These are phyloP conservation scores for Bombus waltoni DNA, from an alignment of 1,140 invertebrate species.

Conservation along the genomic window DNA sequence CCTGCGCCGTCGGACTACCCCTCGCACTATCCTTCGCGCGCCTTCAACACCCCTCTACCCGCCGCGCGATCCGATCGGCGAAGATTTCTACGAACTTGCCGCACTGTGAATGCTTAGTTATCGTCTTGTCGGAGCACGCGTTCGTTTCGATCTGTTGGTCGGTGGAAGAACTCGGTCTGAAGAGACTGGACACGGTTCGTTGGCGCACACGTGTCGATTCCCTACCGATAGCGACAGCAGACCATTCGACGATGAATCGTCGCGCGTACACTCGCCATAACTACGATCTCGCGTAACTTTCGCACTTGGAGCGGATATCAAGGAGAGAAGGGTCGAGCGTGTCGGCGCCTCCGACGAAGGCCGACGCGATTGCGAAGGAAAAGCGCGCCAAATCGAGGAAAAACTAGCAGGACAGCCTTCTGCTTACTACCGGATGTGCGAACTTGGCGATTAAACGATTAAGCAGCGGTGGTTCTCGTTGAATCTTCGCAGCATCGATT, in stretches of 20 bases:
- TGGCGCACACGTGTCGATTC: slow-evolving; percentile 43
- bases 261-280: not conserved
- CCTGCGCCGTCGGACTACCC: slow-evolving; percentile 38
- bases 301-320: not conserved
- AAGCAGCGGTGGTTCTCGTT: not conserved
- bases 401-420: not conserved
- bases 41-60: slow-evolving; percentile 24
- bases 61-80: not conserved
- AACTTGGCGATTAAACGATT: not conserved
- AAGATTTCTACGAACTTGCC: not conserved
- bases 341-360: too few species aligned
- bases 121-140: not conserved
- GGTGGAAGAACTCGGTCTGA: not conserved
- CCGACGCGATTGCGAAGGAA: not conserved
- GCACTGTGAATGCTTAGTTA: not conserved
- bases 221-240: too few species aligned
- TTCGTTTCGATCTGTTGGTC: not conserved
- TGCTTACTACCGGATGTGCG: too few species aligned
- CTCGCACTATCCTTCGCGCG: slow-evolving; percentile 46
- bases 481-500: slow-evolving; percentile 53
- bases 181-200: not conserved
- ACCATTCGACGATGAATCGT: not conserved
- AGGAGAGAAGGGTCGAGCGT: not conserved
- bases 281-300: not conserved
- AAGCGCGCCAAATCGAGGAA: slow-evolving; percentile 11